A percentile compares a stretch with the other conserved stretches of the same genome.
These are phyloP conservation scores for Hemibagrus wyckioides DNA, from an alignment of 2,113 vertebrate genomes.

Conservation along the genomic window DNA sequence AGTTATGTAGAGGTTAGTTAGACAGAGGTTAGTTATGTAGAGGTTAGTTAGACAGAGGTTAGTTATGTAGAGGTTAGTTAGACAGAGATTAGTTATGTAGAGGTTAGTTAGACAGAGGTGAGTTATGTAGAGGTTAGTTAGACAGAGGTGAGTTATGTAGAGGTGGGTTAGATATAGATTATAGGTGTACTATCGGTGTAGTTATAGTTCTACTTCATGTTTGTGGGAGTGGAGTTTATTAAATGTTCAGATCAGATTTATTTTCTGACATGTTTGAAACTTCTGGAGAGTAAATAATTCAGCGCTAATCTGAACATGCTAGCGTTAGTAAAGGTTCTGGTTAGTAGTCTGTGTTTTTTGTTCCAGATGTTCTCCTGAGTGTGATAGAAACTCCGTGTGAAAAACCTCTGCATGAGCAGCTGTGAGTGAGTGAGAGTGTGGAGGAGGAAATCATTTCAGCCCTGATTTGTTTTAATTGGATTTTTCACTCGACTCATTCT, in stretches of 20 bases:
- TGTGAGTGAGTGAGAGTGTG: background rate
- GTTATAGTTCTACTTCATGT: no score
- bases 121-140: no score
- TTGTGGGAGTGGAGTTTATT: background rate
- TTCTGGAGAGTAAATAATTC: background rate
- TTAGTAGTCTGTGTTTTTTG: background rate
- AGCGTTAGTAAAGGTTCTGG: background rate
- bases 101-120: no score
- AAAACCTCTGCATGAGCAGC: background rate
- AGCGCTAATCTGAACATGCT: background rate
- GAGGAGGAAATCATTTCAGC: slow-evolving; percentile 38
- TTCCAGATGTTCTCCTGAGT: background rate
- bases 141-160: no score
- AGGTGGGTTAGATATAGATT: no score
- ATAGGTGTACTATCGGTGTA: no score
- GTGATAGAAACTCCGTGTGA: background rate
- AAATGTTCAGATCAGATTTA: background rate
- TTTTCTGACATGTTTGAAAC: background rate
- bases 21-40: no score
- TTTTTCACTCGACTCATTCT: slow-evolving; percentile 41
- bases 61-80: no score
- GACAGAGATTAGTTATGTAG: no score
- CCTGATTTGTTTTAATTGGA: slow-evolving; percentile 31
- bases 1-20: no score
- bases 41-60: no score